Percentiles rank a stretch among this genome's conserved stretches.
phyloP scores from a whole-genome alignment of 2,888 invertebrate species.

The Actias luna region DNA sequence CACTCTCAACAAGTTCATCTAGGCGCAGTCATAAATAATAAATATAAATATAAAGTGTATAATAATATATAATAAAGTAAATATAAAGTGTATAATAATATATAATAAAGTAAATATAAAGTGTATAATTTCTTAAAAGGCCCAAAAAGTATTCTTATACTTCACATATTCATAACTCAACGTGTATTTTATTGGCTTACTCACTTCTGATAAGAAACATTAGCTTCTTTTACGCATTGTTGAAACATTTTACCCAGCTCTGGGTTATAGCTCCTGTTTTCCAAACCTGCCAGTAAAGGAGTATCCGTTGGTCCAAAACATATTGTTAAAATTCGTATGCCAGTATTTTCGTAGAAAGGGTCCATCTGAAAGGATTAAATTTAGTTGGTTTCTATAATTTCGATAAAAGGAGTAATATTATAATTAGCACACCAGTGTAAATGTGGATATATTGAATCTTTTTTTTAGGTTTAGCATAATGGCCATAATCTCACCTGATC shows the following conservation, averaged over 20 bases:
- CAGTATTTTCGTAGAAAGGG: constrained; percentile 38
- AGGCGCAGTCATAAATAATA: not conserved
- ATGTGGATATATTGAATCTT: no score
- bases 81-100: no score
- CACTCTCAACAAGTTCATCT: no score
- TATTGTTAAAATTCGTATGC: constrained; percentile 41
- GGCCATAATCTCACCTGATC: no score
- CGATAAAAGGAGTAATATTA: not conserved
- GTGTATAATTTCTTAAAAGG: not conserved
- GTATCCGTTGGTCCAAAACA: constrained; percentile 50
- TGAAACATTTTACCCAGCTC: constrained; percentile 23
- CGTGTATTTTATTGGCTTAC: no score
- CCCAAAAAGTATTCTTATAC: constrained; percentile 23
- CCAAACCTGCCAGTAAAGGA: constrained; percentile 37
- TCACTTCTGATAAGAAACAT: constrained; percentile 31
- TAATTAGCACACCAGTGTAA: no score
- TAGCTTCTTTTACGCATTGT: not conserved
- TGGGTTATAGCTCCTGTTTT: constrained; percentile 28
- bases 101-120: no score
- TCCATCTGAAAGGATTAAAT: constrained; percentile 33
- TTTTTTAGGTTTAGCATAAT: no score
- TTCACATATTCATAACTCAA: no score
- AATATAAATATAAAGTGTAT: not conserved
- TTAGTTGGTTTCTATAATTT: not conserved
- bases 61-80: no score